Evolutionary conservation across 2,113 vertebrate species (phyloP), one percentile per base, ranked within the genome.

Genomic region (Camelus dromedarius): DNA sequence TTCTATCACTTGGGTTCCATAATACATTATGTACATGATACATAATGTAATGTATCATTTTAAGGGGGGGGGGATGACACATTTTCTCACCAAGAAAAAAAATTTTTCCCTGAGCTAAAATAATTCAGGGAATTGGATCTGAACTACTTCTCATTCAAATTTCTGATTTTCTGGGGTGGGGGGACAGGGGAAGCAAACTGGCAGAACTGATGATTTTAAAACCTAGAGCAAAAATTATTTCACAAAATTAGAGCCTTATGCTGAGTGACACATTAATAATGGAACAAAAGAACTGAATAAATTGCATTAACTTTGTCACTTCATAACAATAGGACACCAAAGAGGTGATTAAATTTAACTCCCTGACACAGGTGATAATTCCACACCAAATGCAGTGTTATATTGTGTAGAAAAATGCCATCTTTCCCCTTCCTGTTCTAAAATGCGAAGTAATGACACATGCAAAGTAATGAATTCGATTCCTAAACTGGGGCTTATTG

Each of bases 181-280:
- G 38, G 38, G 38, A 5, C 38, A 42, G 38, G 2, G 69, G 73
- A 77, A 95, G n/a, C n/a, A 67, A 93, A 95, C 69, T 87, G 67
- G 87, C 62, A 97, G 73, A 95, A 93, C 69, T 77, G 77, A 92
- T 86, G 35, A 64, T 94, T 95, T 93, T 54, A 48, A 91, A 95
- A 89, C 26, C 30, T 32, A 91, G 94, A 96, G 89, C 30, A 96
- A 96, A 96, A 97, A 91, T 89, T 50, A 85, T 96, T 95, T 93
- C 83, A 93, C 77, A 96, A 96, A 97, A 96, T 94, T 96, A 92
- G 81, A 92, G 66, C 20, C 77, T 69, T 90, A 66, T 86, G 91
- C 91, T 91, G 89, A 96, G 69, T 91, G 96, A 96, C 96, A 96
- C 48, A n/a, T 91, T 95, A 79, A 96, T 96, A 96, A 96, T 83